Evolutionary conservation across 2,888 invertebrate genomes (phyloP).

Genomic region (Dicycla oo): DNA sequence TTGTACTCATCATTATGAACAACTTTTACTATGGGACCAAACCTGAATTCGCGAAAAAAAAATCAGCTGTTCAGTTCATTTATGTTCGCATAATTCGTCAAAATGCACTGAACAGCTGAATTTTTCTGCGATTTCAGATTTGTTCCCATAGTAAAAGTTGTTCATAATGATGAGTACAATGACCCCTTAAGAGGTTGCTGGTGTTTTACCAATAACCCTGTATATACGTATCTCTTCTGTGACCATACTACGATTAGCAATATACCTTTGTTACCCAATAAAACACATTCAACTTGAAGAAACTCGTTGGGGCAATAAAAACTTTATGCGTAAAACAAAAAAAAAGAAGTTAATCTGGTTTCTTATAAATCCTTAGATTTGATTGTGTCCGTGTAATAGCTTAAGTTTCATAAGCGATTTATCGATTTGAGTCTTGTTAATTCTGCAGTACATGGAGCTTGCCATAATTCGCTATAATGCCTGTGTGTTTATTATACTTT

Average conservation of each 20-base stretch:
- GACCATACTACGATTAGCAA: constrained; percentile 12
- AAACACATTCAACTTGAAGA: constrained; percentile 35
- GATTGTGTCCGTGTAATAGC: constrained; percentile 24
- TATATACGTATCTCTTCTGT: too few species aligned
- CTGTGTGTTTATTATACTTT: not conserved
- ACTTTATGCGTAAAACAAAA: constrained; percentile 57
- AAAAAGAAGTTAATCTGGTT: constrained; percentile 50
- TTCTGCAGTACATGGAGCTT: not conserved
- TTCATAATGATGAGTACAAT: too few species aligned
- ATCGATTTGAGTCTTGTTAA: not conserved
- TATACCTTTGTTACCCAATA: constrained; percentile 16
- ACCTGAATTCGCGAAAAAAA: too few species aligned
- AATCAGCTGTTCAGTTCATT: too few species aligned
- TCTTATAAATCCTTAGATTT: constrained; percentile 40
- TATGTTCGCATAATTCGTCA: too few species aligned
- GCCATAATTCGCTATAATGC: not conserved
- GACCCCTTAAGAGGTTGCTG: too few species aligned
- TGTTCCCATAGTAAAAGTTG: too few species aligned
- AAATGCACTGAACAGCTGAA: too few species aligned
- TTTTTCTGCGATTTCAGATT: too few species aligned
- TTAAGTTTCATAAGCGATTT: constrained; percentile 3
- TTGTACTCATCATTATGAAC: too few species aligned
- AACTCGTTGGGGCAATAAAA: constrained; percentile 58
- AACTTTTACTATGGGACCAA: too few species aligned
- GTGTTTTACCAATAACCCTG: too few species aligned